Conservation (phyloP, 2,888 invertebrate species). For the Chrysopilus asiliformis region DNA sequence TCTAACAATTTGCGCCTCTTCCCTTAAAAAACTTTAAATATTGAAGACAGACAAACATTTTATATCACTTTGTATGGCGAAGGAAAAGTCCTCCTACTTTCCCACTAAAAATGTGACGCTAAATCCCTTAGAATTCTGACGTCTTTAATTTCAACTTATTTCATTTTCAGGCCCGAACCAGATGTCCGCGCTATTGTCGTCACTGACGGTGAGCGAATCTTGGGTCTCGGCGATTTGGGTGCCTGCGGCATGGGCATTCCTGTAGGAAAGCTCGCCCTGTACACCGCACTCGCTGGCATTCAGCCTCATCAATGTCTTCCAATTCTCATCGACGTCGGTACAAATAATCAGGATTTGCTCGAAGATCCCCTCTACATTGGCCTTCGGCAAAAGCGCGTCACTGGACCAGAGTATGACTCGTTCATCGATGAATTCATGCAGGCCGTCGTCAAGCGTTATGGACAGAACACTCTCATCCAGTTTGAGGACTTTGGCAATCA, state of each 20-base stretch:
- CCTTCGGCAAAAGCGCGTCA: slow-evolving; percentile 67
- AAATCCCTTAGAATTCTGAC: too few species aligned
- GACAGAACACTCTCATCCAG: slow-evolving; percentile 73
- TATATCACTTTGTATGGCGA: too few species aligned
- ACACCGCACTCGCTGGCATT: slow-evolving; percentile 94
- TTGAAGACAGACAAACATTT: too few species aligned
- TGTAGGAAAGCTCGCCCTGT: slow-evolving; percentile 89
- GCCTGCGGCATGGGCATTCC: slow-evolving; percentile 97
- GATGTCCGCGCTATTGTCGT: slow-evolving; percentile 80
- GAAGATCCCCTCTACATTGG: slow-evolving; percentile 94
- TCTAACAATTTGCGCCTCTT: too few species aligned
- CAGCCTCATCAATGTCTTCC: slow-evolving; percentile 91
- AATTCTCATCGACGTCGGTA: slow-evolving; percentile 87
- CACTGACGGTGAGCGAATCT: slow-evolving; percentile 93
- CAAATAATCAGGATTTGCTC: slow-evolving; percentile 76
- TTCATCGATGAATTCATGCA: slow-evolving; percentile 97
- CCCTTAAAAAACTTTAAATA: too few species aligned
- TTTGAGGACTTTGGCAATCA: slow-evolving; percentile 97
- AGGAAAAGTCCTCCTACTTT: too few species aligned
- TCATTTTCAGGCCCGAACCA: slow-evolving; percentile 57
- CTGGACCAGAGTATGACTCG: slow-evolving; percentile 78
- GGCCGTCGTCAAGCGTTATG: slow-evolving; percentile 75
- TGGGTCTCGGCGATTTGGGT: slow-evolving; percentile 93
- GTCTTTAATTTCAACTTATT: too few species aligned
- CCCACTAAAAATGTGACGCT: too few species aligned